Evolutionary conservation across 2,888 invertebrate species (phyloP).

Genomic region (Limnephilus auricula): DNA sequence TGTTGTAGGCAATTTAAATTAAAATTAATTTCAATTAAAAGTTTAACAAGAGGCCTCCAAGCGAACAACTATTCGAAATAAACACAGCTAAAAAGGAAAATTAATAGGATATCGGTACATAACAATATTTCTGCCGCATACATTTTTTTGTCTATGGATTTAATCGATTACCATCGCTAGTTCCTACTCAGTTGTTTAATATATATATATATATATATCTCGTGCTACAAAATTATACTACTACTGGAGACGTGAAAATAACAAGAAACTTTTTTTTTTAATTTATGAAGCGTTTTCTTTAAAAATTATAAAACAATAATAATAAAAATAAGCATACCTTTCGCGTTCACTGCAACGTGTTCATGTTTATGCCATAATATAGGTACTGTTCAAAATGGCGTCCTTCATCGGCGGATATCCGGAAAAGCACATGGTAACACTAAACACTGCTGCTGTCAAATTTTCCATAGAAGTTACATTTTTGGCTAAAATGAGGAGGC

Average conservation of each 20-base stretch:
- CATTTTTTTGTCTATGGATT: background rate
- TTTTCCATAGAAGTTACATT: background rate
- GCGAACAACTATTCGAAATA: background rate
- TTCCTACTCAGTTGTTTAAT: background rate
- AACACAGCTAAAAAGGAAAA: background rate
- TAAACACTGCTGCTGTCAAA: background rate
- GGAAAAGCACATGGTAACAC: background rate
- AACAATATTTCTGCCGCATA: background rate
- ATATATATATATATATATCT: background rate
- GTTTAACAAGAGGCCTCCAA: background rate
- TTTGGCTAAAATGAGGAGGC: background rate
- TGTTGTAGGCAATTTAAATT: no score
- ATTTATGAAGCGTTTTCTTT: background rate
- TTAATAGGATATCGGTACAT: background rate
- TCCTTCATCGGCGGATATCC: background rate
- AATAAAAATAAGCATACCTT: background rate
- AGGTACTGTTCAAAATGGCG: background rate
- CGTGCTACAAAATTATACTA: background rate
- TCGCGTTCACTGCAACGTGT: background rate
- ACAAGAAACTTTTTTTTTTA: no score
- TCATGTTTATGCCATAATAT: background rate
- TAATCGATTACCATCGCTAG: background rate
- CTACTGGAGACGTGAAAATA: background rate
- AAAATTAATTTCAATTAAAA: background rate
- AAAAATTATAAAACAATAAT: background rate